Base-by-base conservation (phyloP, 2,797 vertebrate genomes). In the Babyrousa celebensis region DNA sequence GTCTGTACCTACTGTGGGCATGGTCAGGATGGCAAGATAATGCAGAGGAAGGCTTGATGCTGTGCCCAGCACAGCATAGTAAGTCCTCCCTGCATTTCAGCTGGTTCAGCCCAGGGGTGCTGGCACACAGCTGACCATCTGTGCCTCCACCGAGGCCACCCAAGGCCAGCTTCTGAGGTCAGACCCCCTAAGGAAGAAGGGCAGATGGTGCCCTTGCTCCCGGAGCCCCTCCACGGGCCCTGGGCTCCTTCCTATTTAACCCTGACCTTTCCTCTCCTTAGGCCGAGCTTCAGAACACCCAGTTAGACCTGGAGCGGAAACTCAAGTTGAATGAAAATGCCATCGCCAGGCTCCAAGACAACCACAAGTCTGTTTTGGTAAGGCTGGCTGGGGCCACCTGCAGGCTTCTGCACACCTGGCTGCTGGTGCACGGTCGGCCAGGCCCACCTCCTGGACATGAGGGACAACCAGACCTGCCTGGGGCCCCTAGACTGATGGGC, bases 321-420 rank as follows among this genome's bases (percentile, higher is more conserved):
- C 92, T 98, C 84, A 98, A 98, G 1, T 98, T 99, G 2, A 99
- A 99, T 1, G 99, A 99, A 97, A 99, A 99, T 0, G 99, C 99
- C 97, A 99, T 99, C 85, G 97, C 98, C 97, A 99, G 99, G 93
- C 98, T 99, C 48, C 99, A 99, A 74, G 98, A 97, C 88, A 99
- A 99, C 98, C 98, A 98, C 0, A 98, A 99, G 17, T 99, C 99
- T 3, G 99, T 99, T 12, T 98, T 98, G 98, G 99, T 99, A 98
- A 98, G 93, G n/a, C 40, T 83, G 74, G 12, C 36, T 3, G 48
- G 71, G 29, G 72, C 85, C 60, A 54, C 25, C 14, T 78, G 27
- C 16, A 0, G 58, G 32, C 12, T 82, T 40, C 15, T 10, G 54
- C 16, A 72, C 3, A 21, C 18, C 32, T 58, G 70, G 27, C 25